Evolutionary conservation across 2,888 invertebrate species (phyloP).

Genomic region (Caenorhabditis imperialis): DNA sequence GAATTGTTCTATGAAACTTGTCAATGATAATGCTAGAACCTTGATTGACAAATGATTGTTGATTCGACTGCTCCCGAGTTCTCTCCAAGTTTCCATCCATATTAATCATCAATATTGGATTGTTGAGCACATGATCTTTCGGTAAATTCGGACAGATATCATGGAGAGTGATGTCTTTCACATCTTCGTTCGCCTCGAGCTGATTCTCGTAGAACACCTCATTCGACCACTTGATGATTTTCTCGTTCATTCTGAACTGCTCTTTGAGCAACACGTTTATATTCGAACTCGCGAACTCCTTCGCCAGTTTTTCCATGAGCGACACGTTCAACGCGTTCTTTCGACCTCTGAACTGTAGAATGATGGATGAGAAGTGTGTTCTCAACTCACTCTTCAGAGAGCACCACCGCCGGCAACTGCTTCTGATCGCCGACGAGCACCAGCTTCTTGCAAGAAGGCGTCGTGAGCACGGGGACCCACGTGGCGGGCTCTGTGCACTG

Average conservation of each 20-base stretch:
- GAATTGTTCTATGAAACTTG: too few species aligned
- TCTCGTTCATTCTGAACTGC: slow-evolving; percentile 73
- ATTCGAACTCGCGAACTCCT: slow-evolving; percentile 56
- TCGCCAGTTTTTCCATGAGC: slow-evolving; percentile 59
- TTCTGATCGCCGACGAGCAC: slow-evolving; percentile 74
- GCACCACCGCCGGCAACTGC: slow-evolving; percentile 67
- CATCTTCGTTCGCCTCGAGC: slow-evolving; percentile 57
- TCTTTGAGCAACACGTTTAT: slow-evolving; percentile 63
- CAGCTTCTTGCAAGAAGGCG: slow-evolving; percentile 54
- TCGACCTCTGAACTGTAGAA: slow-evolving; percentile 42
- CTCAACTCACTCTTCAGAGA: slow-evolving; percentile 42
- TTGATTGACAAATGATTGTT: slow-evolving; percentile 13
- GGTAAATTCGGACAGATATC: slow-evolving; percentile 31
- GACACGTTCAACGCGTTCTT: slow-evolving; percentile 37
- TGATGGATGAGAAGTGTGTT: too few species aligned
- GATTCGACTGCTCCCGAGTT: slow-evolving; percentile 14
- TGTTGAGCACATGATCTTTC: slow-evolving; percentile 10
- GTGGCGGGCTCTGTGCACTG: slow-evolving; percentile 62
- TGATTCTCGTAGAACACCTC: slow-evolving; percentile 68
- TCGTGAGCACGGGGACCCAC: slow-evolving; percentile 61
- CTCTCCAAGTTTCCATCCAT: slow-evolving; percentile 22
- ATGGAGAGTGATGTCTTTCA: slow-evolving; percentile 42
- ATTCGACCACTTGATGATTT: slow-evolving; percentile 74
- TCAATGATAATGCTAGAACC: too few species aligned
- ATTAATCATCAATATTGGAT: slow-evolving; percentile 43